Evolutionary conservation across 2,888 invertebrate genomes (phyloP).

Genomic region (Patella pellucida): DNA sequence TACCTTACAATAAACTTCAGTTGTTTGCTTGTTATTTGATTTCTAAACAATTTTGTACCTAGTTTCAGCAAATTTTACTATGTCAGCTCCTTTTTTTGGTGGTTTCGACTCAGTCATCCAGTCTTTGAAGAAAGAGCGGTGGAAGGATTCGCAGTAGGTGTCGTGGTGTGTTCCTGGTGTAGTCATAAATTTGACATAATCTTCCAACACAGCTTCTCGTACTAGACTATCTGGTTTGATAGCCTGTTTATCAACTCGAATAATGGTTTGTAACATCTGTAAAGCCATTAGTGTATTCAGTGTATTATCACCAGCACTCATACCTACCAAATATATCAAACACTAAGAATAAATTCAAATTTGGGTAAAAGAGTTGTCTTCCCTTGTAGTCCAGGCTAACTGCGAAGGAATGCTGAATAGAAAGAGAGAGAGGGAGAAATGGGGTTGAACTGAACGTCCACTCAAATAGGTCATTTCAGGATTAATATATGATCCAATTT

Average conservation of each 20-base stretch:
- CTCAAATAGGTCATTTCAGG: too few relatives aligned
- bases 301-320: constrained; percentile 64
- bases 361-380: too few relatives aligned
- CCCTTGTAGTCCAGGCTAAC: too few relatives aligned
- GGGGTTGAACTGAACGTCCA: neutral
- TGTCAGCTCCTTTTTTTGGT: constrained; percentile 41
- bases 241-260: constrained; percentile 47
- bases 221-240: constrained; percentile 42
- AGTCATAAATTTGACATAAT: constrained; percentile 64
- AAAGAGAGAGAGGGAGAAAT: neutral
- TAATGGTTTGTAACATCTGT: constrained; percentile 52
- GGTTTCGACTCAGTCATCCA: constrained; percentile 44
- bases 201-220: constrained; percentile 52
- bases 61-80: constrained; percentile 53
- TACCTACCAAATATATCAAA: constrained; percentile 42
- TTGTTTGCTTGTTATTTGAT: too few relatives aligned
- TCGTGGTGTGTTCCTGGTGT: constrained; percentile 61
- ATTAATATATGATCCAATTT: too few relatives aligned
- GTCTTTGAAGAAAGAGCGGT: constrained; percentile 60
- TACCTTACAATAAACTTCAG: too few relatives aligned
- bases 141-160: constrained; percentile 65
- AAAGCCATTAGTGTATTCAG: constrained; percentile 57
- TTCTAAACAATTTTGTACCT: constrained; percentile 40
- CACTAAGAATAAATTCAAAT: neutral
- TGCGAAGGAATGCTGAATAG: too few relatives aligned